These are phyloP conservation scores for Phoxinus phoxinus DNA, from an alignment of 2,113 vertebrate species.

Conservation along the genomic window DNA sequence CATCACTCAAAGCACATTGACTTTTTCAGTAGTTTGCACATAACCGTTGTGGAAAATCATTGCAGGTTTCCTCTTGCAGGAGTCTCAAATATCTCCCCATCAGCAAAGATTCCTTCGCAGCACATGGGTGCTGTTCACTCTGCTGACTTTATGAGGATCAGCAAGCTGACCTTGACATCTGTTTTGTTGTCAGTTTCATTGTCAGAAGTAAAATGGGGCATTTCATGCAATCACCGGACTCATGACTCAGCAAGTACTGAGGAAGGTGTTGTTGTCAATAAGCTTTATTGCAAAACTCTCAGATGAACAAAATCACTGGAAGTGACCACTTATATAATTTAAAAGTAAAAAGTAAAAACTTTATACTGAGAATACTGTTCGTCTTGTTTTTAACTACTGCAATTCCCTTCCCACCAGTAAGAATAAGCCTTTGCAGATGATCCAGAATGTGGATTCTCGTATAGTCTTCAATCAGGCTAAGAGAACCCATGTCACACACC, in stretches of 20 bases:
- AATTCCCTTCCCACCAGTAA: no score
- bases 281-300: no score
- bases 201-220: background rate
- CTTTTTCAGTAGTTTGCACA: background rate
- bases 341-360: background rate
- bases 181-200: background rate
- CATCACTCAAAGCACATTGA: background rate
- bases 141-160: background rate
- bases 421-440: no score
- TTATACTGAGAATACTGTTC: background rate
- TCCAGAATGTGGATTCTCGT: no score
- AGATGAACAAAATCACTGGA: background rate
- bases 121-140: constrained; percentile 14
- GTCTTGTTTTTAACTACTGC: background rate
- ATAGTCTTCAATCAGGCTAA: no score
- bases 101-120: background rate
- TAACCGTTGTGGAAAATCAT: background rate
- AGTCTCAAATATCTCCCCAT: constrained; percentile 19
- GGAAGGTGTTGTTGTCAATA: no score
- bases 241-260: background rate
- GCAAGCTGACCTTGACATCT: constrained; percentile 5
- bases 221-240: background rate
- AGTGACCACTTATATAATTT: background rate
- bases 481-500: no score
- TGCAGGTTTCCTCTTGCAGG: background rate